phyloP scores from a whole-genome alignment of 2,113 vertebrate species.

The Trochalopteron elliotii region DNA sequence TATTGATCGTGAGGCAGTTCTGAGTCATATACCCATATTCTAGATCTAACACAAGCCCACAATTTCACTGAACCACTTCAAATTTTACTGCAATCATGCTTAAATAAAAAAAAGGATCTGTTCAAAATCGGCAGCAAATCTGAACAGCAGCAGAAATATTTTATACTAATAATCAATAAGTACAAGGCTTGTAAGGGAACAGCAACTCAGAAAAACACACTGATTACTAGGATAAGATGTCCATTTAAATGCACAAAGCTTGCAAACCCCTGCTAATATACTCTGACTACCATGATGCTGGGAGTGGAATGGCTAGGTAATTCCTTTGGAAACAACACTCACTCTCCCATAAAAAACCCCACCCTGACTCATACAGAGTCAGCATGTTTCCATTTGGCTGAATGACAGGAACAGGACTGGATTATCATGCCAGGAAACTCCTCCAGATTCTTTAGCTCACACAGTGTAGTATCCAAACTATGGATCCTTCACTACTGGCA shows the following conservation, averaged over 20 bases:
- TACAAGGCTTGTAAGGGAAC: neutral
- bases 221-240: neutral
- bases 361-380: neutral
- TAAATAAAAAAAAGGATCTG: neutral
- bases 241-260: neutral
- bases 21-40: neutral
- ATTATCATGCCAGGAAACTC: neutral
- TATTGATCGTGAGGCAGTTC: rapidly evolving
- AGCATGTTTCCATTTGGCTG: neutral
- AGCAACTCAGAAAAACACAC: neutral
- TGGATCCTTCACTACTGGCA: neutral
- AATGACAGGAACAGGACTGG: neutral
- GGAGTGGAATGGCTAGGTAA: neutral
- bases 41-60: neutral
- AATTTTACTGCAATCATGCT: neutral
- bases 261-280: neutral
- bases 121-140: neutral
- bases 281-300: neutral
- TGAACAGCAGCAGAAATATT: neutral
- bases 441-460: neutral
- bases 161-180: neutral
- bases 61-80: neutral
- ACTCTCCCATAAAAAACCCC: neutral
- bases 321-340: neutral
- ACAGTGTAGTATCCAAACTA: neutral